Evolutionary conservation across 2,888 invertebrate species (phyloP).

Genomic region (Eupithecia pulchellata): DNA sequence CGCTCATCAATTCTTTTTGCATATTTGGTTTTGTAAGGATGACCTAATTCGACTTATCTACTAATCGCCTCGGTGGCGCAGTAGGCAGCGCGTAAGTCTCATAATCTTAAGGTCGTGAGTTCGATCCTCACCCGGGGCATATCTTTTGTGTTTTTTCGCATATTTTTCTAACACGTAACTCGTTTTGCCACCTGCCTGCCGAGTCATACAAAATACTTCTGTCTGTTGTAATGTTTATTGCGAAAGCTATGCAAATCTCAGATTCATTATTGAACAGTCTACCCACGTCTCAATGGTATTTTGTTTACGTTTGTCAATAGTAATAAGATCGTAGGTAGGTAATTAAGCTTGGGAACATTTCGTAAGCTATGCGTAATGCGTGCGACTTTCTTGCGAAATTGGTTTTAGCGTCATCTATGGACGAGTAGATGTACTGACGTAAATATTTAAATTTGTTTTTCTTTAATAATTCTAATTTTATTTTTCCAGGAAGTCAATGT

Average conservation of each 20-base stretch:
- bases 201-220: constrained; percentile 27
- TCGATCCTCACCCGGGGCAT: constrained; percentile 97
- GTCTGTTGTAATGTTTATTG: constrained; percentile 45
- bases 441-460: background rate
- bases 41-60: constrained; percentile 37
- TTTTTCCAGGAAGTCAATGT: constrained; percentile 3
- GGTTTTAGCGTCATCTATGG: constrained; percentile 61
- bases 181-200: constrained; percentile 46
- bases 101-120: constrained; percentile 98
- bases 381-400: constrained; percentile 50
- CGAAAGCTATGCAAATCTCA: constrained; percentile 66
- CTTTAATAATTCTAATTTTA: background rate
- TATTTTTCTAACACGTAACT: constrained; percentile 34
- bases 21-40: background rate
- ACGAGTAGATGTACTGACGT: constrained; percentile 42
- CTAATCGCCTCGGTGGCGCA: constrained; percentile 91
- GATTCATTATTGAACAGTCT: constrained; percentile 65
- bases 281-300: constrained; percentile 61
- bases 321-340: constrained; percentile 51
- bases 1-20: background rate
- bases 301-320: constrained; percentile 60
- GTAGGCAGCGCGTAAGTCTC: constrained; percentile 96
- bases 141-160: constrained; percentile 45
- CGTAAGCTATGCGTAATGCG: constrained; percentile 47
- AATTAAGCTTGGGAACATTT: constrained; percentile 52